Percentiles rank a stretch among this genome's conserved stretches.
Evolutionary conservation across 2,888 invertebrate species (phyloP).

Genomic region (Actias luna): DNA sequence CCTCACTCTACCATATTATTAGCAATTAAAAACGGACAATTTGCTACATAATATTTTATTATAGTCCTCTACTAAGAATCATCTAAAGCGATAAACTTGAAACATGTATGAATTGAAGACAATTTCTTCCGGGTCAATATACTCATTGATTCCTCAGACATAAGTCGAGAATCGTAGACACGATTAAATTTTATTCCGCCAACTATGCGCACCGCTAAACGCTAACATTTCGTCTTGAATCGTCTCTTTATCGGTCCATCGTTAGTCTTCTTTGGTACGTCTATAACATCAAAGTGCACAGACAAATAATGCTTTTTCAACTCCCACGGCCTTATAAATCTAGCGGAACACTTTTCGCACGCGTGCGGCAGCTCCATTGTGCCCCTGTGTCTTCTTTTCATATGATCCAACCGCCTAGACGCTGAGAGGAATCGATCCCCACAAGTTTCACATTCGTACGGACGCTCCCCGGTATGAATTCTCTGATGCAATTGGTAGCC

Average conservation of each 20-base stretch:
- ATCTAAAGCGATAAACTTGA: no score
- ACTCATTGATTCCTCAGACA: no score
- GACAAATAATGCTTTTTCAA: conserved; percentile 60
- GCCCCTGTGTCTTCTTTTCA: conserved; percentile 59
- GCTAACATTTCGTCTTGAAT: conserved; percentile 7
- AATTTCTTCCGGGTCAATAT: no score
- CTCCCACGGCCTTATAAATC: conserved; percentile 65
- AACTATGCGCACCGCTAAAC: neutral
- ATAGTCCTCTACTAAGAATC: no score
- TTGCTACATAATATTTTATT: no score
- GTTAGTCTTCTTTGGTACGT: conserved; percentile 35
- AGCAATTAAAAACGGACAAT: no score
- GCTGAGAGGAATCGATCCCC: conserved; percentile 65
- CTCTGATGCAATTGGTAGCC: conserved; percentile 61
- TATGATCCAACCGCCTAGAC: conserved; percentile 63
- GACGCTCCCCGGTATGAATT: conserved; percentile 63
- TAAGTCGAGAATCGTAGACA: no score
- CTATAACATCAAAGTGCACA: conserved; percentile 42
- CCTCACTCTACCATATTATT: no score
- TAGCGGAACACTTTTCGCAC: conserved; percentile 58
- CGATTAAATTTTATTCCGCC: no score
- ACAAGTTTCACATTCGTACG: conserved; percentile 59
- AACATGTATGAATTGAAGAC: no score
- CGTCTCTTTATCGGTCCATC: conserved; percentile 8
- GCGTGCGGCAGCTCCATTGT: conserved; percentile 52